A percentile compares a stretch with the other conserved stretches of the same genome.
Conservation (phyloP, 2,113 vertebrate species). For the Ceratotherium simum region DNA sequence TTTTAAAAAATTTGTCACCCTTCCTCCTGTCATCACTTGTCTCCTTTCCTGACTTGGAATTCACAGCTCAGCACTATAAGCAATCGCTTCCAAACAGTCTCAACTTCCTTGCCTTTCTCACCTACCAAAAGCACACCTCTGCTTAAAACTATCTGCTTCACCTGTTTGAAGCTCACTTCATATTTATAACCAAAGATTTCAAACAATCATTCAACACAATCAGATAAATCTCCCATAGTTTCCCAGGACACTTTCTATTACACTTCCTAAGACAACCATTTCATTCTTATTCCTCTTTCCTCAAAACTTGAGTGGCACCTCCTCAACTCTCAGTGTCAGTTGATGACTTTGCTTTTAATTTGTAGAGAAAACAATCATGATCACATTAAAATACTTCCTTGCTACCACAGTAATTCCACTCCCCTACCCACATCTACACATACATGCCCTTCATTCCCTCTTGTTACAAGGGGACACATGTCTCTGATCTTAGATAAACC, state of each 20-base stretch:
- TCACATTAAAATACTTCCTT: not conserved
- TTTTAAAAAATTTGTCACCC: not conserved
- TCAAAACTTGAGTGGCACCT: not conserved
- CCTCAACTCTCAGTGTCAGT: not conserved
- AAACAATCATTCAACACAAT: not conserved
- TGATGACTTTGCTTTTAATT: not conserved
- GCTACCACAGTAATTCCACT: not conserved
- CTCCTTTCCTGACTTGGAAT: not conserved
- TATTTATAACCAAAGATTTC: not conserved
- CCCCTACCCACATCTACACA: not conserved
- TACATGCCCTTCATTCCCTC: not conserved
- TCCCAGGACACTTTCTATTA: no score
- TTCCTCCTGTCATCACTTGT: not conserved
- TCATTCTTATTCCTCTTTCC: not conserved
- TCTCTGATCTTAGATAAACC: not conserved
- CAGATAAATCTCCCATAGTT: no score
- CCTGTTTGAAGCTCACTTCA: not conserved
- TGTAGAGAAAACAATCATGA: not conserved
- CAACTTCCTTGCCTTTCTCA: not conserved
- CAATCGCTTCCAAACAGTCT: not conserved
- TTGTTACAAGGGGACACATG: not conserved
- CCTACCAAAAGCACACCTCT: no score
- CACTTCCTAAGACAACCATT: not conserved
- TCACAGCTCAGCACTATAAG: not conserved
- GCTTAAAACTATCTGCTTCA: not conserved